Evolutionary conservation across 1,140 invertebrate genomes (phyloP), one percentile per base, ranked within the genome.

Genomic region (Drosophila willistoni): DNA sequence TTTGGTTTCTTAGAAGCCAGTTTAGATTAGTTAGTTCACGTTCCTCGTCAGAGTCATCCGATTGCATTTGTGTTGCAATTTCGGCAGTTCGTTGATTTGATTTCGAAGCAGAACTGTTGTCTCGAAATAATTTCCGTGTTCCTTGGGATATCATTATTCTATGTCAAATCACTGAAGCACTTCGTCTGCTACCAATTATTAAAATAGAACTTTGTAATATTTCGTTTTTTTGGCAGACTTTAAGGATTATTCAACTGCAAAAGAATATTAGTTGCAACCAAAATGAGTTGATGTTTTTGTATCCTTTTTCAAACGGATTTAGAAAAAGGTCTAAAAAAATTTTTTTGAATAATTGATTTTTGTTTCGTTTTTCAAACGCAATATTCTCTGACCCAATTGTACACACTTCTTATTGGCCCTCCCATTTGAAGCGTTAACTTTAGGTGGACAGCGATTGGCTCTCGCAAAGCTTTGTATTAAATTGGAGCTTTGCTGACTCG

Each of bases 1-100:
- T 90, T 51, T 92, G 77, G 57, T 92, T 92, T 13, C 82, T 54
- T 1, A 92, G 29, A 6, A 92, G 67, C 91, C 91, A 92, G 17
- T 82, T 90, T 25, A 92, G 63, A 59, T 90, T 92, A 0, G 91
- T 92, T 13, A 92, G 14, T 22, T 92, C 91, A 7, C 73, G 64
- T 17, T 91, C 86, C 10, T 82, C 87, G 55, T 91, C 87, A 1
- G 82, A 81, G 14, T 85, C 79, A 60, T 79, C 73, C 3, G 51
- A 9, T 9, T 73, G 57, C 41, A n/a, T 60, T 39, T 39, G 56
- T 10, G 33, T 63, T 1, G 57, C 7, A 2, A 19, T 10, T 14
- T 14, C 17, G 13, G 7, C 36, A 2, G 19, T 25, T n/a, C 36
- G 51, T 10, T 12, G 59, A 47, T 41, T 17, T 17, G 33, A 9